Percentiles rank a stretch among this genome's conserved stretches.
These are phyloP conservation scores for Diplogasteroides magnus DNA, from an alignment of 1,140 invertebrate genomes.

Conservation along the genomic window DNA sequence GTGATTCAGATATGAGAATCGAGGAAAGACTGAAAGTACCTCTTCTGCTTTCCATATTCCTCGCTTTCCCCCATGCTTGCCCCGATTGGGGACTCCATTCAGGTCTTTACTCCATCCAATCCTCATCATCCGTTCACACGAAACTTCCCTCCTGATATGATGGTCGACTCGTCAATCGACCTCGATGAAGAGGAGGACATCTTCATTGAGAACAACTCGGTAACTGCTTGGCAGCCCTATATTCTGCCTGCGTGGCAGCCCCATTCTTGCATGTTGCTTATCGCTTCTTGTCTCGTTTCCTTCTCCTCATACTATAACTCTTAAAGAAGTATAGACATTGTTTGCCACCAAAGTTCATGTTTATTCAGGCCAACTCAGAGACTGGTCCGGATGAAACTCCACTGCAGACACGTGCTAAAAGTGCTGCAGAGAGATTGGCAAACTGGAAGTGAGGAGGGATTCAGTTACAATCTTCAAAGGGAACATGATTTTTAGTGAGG, in stretches of 20 bases:
- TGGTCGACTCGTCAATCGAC: neutral
- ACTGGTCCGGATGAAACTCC: constrained; percentile 9
- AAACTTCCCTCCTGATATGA: neutral
- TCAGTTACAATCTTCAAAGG: constrained; percentile 16
- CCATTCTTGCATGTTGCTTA: constrained; percentile 5
- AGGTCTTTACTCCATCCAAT: neutral
- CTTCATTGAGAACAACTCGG: neutral
- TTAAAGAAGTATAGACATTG: neutral
- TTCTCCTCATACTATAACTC: neutral
- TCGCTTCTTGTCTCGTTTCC: neutral
- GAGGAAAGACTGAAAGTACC: no score
- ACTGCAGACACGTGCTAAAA: constrained; percentile 19
- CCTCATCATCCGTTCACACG: neutral
- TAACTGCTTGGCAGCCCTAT: neutral
- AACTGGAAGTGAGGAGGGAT: constrained; percentile 41
- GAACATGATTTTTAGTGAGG: constrained; percentile 7
- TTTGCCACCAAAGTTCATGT: constrained; percentile 5
- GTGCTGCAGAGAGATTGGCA: constrained; percentile 45
- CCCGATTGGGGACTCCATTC: neutral
- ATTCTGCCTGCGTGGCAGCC: constrained; percentile 1
- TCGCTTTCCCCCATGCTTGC: neutral
- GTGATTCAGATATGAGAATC: no score
- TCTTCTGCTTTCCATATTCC: no score
- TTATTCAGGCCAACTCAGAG: constrained; percentile 8
- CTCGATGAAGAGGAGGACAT: neutral